Base-by-base conservation (phyloP, 2,888 invertebrate genomes). In the Crepidodera aurea region DNA sequence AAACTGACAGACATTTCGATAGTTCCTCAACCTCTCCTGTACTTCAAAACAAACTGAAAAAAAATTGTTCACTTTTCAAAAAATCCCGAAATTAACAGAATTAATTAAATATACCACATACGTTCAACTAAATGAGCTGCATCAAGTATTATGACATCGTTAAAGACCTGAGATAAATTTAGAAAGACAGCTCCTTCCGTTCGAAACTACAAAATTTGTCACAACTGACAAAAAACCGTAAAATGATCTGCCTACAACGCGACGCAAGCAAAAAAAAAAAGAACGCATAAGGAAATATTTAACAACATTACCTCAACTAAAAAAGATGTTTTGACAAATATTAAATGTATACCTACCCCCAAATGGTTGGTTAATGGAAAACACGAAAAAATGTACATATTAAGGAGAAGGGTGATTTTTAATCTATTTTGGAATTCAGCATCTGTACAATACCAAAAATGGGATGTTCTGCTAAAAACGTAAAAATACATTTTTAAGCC, bases 191-290 rank as follows among this genome's bases (percentile, higher is more conserved):
- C 60, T 40, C 25, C 48, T 60, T 55, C 60, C 60, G 46, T 29
- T 40, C 13, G 3, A 32, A 40, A 27, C 29, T 40, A 16, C 10
- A 6, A 53, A 60, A 60, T 60, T 60, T 60, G 60, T 53, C 60
- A 42, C 37, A 53, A 18, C 60, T 46, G 53, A 60, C 60, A 22
- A 60, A 60, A 53, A 60, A 22, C 19, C 46, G 60, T 60, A 60
- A 60, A 60, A 60, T 37, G 60, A 60, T 53, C 40, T 22, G 22
- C 59, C 46, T 37, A 32, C 13, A 32, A 51, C 51, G 29, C n/a
- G 44, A 16, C 25, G 37, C 19, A 40, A 15, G 15, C n/a, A 3
- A 22, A 57, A 48, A 58, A 58, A 58, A 40, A 15, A 25, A 8
- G 18, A 29, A 29, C 16, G 29, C 40, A 58, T 22, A 27, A n/a